Evolutionary conservation across 1,140 invertebrate species (phyloP), one percentile per base, ranked within the genome.

Genomic region (Cydia strobilella): DNA sequence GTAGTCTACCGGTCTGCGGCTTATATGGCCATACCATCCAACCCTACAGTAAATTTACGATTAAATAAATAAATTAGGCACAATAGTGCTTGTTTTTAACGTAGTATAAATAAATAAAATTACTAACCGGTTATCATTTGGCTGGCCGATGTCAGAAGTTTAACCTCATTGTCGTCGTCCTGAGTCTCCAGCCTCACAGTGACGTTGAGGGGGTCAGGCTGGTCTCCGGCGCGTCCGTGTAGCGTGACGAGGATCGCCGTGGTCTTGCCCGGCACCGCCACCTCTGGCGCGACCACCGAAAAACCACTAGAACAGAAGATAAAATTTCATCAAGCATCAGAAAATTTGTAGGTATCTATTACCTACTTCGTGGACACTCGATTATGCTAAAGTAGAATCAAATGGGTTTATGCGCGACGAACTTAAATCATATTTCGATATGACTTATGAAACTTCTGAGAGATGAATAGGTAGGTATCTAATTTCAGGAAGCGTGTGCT

Each of bases 191-290:
- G 90, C 54, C 92, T 86, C 6, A 95, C 90, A 3, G 94, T 94
- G 15, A 94, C 94, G 75, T 95, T 95, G 51, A 94, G 84, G 35
- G 93, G 94, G 79, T 92, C 93, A 59, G 90, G 78, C n/a, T 85
- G 86, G 63, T 90, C 90, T 39, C 82, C 86, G 66, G 87, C 89
- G 75, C 92, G 89, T 65, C 93, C 93, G 76, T 95, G 94, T 20
- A 95, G 90, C 23, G 94, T 94, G 39, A 95, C 93, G 12, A 95
- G 92, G 48, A 95, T 92, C 9, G 94, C 94, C 59, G 94, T 95
- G 3, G 94, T 94, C 84, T 94, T 94, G 13, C 94, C 94, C 0
- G 94, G 94, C 9, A 94, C 94, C 3, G 94, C 94, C 13, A 94
- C 89, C 82, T 94, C 94, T 2, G 94, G 94, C 12, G 94, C 94